Evolutionary conservation across 2,797 vertebrate species (phyloP).

Genomic region (Clarias platycephalus): DNA sequence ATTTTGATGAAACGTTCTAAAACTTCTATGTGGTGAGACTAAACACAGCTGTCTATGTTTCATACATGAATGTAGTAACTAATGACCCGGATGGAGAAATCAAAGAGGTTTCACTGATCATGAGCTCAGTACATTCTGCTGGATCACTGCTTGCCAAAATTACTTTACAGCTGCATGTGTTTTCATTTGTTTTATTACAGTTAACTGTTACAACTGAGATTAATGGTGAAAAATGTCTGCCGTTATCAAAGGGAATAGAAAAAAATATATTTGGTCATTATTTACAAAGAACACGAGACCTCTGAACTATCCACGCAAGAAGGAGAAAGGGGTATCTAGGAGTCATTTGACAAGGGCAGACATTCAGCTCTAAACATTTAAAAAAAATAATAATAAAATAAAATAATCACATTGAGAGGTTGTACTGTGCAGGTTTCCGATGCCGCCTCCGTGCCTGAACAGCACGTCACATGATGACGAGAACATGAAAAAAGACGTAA

Average conservation of each 20-base stretch:
- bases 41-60: constrained; percentile 16
- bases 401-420: constrained; percentile 68
- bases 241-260: constrained; percentile 84
- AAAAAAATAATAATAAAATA: constrained; percentile 65
- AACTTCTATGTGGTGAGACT: constrained; percentile 16
- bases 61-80: constrained; percentile 30
- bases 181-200: constrained; percentile 83
- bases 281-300: constrained; percentile 89
- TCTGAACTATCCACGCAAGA: constrained; percentile 82
- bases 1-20: constrained; percentile 27
- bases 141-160: constrained; percentile 62
- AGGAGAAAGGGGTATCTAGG: constrained; percentile 64
- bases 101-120: constrained; percentile 39
- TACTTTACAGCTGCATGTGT: constrained; percentile 75
- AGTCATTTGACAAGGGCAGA: constrained; percentile 81
- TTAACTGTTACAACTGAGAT: constrained; percentile 80
- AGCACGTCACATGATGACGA: constrained; percentile 75
- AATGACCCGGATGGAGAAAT: constrained; percentile 40
- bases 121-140: constrained; percentile 30
- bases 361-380: constrained; percentile 71
- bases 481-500: constrained; percentile 69
- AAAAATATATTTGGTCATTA: constrained; percentile 88
- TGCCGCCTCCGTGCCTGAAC: constrained; percentile 70
- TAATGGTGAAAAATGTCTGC: constrained; percentile 81
- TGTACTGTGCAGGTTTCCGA: constrained; percentile 72